Evolutionary conservation across 2,113 vertebrate species (phyloP), one percentile per base, ranked within the genome.

Genomic region (Phodopus roborovskii): DNA sequence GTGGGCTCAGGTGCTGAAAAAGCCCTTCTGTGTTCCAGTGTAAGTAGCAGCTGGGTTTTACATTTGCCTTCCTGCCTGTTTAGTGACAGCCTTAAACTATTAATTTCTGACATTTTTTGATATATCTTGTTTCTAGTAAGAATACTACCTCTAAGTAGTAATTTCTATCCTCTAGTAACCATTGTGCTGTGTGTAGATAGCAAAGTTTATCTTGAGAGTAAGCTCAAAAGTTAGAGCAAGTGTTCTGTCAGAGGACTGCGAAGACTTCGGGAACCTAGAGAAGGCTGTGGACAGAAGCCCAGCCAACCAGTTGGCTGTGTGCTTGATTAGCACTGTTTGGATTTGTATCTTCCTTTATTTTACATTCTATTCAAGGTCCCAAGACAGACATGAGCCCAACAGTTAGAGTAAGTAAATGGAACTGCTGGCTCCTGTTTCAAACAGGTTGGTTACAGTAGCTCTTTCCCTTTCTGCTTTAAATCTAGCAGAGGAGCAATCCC

Each of bases 61-160:
- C 19, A 74, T 90, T 96, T 93, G 53, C 66, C 30, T 90, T 4
- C 75, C 36, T 77, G 16, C 39, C 58, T 90, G 24, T 82, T 97
- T 95, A 73, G 56, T 81, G 33, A 66, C 90, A 77, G 50, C 78
- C 86, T 87, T 96, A 78, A 91, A 84, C 58, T 87, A 89, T 20
- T 95, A 83, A 86, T 81, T 94, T 88, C 74, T 20, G n/a, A 50
- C 88, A 92, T 48, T n/a, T n/a, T 92, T 89, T 96, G 75, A 45
- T 94, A 28, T 91, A 62, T 95, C 95, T 94, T 92, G 82, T 92
- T 86, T 96, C 88, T 96, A 75, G 15, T 94, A 94, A 93, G 71
- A 91, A 13, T 78, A 83, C 30, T 42, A 42, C 12, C 48, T 90
- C 1, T 24, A 94, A 92, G 89, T 70, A 58, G 36, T 68, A 36